These are phyloP conservation scores for Falco rusticolus DNA, from an alignment of 2,797 vertebrate genomes.

Conservation along the genomic window DNA sequence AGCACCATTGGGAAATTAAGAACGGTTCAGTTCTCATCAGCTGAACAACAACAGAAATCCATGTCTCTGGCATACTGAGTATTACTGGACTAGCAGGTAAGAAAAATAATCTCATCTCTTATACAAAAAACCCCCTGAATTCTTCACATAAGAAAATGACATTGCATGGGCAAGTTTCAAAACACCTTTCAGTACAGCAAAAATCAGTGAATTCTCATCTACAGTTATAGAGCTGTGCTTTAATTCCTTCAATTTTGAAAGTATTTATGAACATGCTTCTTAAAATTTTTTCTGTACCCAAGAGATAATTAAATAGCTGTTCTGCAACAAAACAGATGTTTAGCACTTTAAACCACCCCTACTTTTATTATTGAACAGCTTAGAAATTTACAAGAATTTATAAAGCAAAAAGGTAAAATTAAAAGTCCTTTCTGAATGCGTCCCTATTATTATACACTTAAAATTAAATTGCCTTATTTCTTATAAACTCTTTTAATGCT, in stretches of 20 bases:
- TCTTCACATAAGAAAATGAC: neutral
- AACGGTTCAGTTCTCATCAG: neutral
- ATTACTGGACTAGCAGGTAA: neutral
- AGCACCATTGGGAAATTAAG: neutral
- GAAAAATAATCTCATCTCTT: neutral
- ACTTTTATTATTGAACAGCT: neutral
- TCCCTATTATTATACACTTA: neutral
- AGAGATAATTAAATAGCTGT: neutral
- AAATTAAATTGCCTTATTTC: neutral
- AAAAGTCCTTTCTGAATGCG: neutral
- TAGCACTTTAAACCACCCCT: neutral
- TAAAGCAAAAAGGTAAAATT: neutral
- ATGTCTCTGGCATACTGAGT: neutral
- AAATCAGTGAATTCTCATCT: neutral
- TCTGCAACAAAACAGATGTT: neutral
- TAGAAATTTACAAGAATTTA: neutral
- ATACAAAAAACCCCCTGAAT: neutral
- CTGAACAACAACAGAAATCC: neutral
- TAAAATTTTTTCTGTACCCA: neutral
- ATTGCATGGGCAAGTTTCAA: neutral
- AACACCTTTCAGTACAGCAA: neutral
- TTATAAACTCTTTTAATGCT: neutral
- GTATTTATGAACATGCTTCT: neutral
- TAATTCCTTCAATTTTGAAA: neutral
- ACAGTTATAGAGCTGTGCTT: neutral